Evolutionary conservation across 2,113 vertebrate genomes (phyloP).

Genomic region (Jaculus jaculus): DNA sequence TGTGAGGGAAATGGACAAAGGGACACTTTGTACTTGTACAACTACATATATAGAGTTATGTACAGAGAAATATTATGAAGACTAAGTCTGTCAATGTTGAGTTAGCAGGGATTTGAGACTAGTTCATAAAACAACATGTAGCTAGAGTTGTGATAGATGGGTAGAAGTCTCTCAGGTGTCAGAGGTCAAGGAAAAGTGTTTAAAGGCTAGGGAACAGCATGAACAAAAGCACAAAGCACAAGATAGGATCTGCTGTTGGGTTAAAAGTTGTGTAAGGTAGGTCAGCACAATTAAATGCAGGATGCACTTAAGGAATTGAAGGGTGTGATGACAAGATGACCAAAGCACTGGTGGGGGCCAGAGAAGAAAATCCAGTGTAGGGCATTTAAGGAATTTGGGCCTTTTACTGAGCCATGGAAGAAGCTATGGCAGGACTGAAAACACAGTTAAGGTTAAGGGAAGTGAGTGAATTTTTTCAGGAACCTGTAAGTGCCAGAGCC

Average conservation of each 20-base stretch:
- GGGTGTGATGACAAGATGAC: background rate
- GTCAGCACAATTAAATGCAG: background rate
- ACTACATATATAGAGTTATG: background rate
- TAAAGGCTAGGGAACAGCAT: background rate
- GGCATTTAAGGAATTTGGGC: background rate
- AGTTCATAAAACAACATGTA: slow-evolving; percentile 30
- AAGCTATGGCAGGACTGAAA: slow-evolving; percentile 22
- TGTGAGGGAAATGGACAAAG: slow-evolving; percentile 17
- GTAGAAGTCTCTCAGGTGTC: background rate
- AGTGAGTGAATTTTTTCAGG: slow-evolving; percentile 36
- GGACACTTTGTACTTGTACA: slow-evolving; percentile 31
- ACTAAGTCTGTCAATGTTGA: slow-evolving; percentile 13
- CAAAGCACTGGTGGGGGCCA: background rate
- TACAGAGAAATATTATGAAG: slow-evolving; percentile 3
- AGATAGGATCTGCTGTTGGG: slow-evolving; percentile 5
- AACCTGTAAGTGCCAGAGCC: slow-evolving; percentile 20
- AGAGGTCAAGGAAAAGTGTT: slow-evolving; percentile 1
- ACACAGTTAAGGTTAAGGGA: background rate
- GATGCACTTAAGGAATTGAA: background rate
- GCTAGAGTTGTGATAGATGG: slow-evolving; percentile 31
- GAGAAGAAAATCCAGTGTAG: slow-evolving; percentile 23
- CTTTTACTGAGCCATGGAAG: background rate
- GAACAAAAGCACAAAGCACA: background rate
- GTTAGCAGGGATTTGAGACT: background rate
- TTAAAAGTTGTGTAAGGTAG: background rate